Percentiles rank a stretch among this genome's conserved stretches.
Evolutionary conservation across 2,797 vertebrate species (phyloP).

Genomic region (Poecilia wingei): DNA sequence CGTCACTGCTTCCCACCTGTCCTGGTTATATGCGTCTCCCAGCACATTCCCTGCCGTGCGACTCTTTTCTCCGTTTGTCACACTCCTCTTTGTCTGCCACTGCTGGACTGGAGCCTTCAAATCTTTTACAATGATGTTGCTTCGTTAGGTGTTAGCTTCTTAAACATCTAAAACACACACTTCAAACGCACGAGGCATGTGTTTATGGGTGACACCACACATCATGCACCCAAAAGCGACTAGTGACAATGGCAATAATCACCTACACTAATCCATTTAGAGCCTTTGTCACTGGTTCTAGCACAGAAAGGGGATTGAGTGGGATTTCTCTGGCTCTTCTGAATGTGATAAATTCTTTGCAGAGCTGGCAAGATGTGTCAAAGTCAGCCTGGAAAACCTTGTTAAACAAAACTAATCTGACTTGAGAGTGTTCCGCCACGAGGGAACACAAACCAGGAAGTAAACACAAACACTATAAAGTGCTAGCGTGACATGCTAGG

Average conservation of each 20-base stretch:
- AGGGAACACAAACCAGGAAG: constrained; percentile 27
- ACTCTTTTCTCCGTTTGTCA: constrained; percentile 28
- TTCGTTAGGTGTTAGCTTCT: constrained; percentile 43
- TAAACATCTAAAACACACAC: constrained; percentile 30
- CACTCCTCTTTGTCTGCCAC: constrained; percentile 44
- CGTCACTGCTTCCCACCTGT: constrained; percentile 13
- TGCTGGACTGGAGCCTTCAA: constrained; percentile 26
- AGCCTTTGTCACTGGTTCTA: constrained; percentile 71
- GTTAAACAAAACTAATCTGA: constrained; percentile 73
- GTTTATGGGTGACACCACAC: constrained; percentile 45
- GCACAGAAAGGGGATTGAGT: constrained; percentile 56
- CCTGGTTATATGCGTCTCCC: constrained; percentile 28
- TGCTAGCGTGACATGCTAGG: background rate
- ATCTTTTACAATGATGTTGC: constrained; percentile 42
- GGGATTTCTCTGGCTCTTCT: constrained; percentile 50
- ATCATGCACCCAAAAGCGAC: constrained; percentile 56
- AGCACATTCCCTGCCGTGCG: constrained; percentile 6
- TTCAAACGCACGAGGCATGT: constrained; percentile 11
- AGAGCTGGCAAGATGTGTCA: constrained; percentile 49
- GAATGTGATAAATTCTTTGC: constrained; percentile 54
- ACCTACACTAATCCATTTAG: constrained; percentile 80
- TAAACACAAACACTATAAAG: constrained; percentile 34
- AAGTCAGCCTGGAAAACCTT: constrained; percentile 60
- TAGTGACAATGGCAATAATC: constrained; percentile 77
- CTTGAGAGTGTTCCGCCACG: constrained; percentile 47